Evolutionary conservation across 2,113 vertebrate species (phyloP), one percentile per base, ranked within the genome.

Genomic region (Pseudolaguvia tuberculata): DNA sequence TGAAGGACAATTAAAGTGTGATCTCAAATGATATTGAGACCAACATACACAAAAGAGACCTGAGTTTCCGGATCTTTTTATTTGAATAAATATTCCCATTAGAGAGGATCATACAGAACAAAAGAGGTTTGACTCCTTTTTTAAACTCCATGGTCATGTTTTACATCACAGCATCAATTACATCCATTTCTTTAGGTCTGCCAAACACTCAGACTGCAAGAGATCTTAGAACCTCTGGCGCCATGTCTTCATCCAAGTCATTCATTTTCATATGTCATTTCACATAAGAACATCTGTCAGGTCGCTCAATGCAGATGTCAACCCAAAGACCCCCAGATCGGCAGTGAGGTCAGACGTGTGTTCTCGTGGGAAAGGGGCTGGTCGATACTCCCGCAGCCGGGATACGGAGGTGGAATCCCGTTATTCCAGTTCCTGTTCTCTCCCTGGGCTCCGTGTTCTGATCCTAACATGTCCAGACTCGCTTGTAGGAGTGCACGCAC

Each of bases 311-410:
- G 50, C 15, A 21, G 51, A 23, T 42, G 23, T 29, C 2, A 50
- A 67, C 23, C 3, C 17, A 13, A 23, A 74, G 72, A 75, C 76
- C 76, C 76, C 67, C 31, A 50, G 52, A 17, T 48, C n/a, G 5
- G 65, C 15, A 21, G 71, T 7, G 35, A 65, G 75, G 70, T 70
- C 79, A 73, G 11, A 57, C 25, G 51, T 55, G 65, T 68, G 27
- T 82, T 82, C 81, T 79, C 81, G 61, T 82, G 81, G 81, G 81
- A 82, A 82, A 82, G 67, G 70, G 39, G 50, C 57, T 70, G 80
- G 70, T 75, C 78, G 81, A 82, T 77, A 82, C 81, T 82, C 72
- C 53, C 74, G 69, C 25, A 63, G 75, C 68, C 58, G 78, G 76
- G 72, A 79, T 61, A 79, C 35, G 7, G 47, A 70, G 35, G 17